A percentile compares a stretch with the other conserved stretches of the same genome.
These are phyloP conservation scores for Oppia nitens DNA, from an alignment of 1,140 invertebrate genomes.

Conservation along the genomic window DNA sequence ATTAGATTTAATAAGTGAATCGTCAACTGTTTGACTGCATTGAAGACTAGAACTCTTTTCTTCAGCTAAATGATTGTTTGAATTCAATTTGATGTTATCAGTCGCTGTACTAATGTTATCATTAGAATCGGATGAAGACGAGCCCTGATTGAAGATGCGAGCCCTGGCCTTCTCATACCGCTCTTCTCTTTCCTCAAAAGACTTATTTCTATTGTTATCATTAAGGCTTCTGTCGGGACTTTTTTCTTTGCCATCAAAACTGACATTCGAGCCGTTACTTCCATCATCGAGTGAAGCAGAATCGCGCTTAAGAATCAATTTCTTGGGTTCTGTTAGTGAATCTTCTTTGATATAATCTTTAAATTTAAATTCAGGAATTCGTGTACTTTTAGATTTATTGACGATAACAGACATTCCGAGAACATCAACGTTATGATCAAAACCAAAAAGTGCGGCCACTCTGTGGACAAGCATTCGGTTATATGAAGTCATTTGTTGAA, in stretches of 20 bases:
- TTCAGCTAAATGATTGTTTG: neutral
- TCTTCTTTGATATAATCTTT: slow-evolving; percentile 27
- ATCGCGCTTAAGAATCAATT: slow-evolving; percentile 66
- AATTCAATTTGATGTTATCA: too few species aligned
- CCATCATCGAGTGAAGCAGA: slow-evolving; percentile 54
- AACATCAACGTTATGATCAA: slow-evolving; percentile 82
- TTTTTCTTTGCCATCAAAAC: slow-evolving; percentile 22
- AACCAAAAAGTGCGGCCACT: slow-evolving; percentile 74
- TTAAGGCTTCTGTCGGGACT: slow-evolving; percentile 37
- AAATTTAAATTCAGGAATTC: slow-evolving; percentile 37
- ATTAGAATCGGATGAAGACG: neutral
- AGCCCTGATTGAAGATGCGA: slow-evolving; percentile 50
- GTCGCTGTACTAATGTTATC: too few species aligned
- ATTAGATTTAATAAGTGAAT: too few species aligned
- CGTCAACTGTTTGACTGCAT: neutral
- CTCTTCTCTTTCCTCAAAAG: slow-evolving; percentile 72
- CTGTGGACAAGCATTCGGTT: slow-evolving; percentile 87
- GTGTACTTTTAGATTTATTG: slow-evolving; percentile 52
- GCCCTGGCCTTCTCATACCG: slow-evolving; percentile 63
- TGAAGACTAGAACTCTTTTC: neutral
- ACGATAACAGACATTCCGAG: slow-evolving; percentile 69
- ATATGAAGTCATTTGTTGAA: slow-evolving; percentile 80
- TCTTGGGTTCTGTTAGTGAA: slow-evolving; percentile 38
- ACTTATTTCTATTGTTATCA: slow-evolving; percentile 57
- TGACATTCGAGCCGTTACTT: slow-evolving; percentile 20